Percentiles rank a stretch among this genome's conserved stretches.
phyloP scores from a whole-genome alignment of 2,888 invertebrate genomes.

The Galerucella nymphaeae region DNA sequence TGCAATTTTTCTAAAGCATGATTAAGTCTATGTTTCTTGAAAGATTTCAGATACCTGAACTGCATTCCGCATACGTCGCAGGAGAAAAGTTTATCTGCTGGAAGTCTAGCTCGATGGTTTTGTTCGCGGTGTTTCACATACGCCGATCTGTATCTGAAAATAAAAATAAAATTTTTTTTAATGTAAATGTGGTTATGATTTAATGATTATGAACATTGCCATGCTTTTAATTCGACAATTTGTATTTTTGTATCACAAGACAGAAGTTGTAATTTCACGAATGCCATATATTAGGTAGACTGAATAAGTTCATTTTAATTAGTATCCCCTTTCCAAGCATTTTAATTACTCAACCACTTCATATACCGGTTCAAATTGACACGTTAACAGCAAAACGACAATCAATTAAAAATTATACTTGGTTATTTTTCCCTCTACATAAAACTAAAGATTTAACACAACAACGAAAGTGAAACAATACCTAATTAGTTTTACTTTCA shows the following conservation, averaged over 20 bases:
- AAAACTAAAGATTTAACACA: background rate
- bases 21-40: constrained; percentile 89
- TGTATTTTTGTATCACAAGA: too few species aligned
- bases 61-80: constrained; percentile 95
- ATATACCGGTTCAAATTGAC: background rate
- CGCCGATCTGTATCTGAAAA: constrained; percentile 72
- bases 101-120: constrained; percentile 86
- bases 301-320: background rate
- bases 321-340: background rate
- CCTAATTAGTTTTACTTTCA: constrained; percentile 18
- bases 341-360: background rate
- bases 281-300: background rate
- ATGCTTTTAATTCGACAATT: too few species aligned
- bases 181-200: too few species aligned
- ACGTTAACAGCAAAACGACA: background rate
- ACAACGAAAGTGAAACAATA: constrained; percentile 22
- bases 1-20: constrained; percentile 87
- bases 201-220: too few species aligned
- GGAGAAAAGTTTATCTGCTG: constrained; percentile 90
- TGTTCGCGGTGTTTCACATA: constrained; percentile 88
- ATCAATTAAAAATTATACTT: background rate
- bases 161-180: too few species aligned
- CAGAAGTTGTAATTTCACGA: background rate
- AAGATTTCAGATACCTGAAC: constrained; percentile 87
- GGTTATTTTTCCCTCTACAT: background rate